Percentiles rank a stretch among this genome's conserved stretches.
Evolutionary conservation across 2,888 invertebrate genomes (phyloP).

Genomic region (Cordilura impudica): DNA sequence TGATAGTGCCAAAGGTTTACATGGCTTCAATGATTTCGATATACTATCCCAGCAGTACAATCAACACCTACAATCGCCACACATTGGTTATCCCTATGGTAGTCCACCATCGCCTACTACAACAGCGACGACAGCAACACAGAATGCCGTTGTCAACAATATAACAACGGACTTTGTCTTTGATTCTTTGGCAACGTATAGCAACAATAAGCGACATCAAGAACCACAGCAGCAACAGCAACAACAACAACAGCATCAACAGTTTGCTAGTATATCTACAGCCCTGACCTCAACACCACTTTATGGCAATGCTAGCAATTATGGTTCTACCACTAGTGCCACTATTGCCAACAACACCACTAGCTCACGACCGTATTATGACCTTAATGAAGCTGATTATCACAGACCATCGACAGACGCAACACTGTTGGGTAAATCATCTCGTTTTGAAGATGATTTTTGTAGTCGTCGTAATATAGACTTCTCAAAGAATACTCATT

Average conservation of each 20-base stretch:
- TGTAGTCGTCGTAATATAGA: conserved; percentile 71
- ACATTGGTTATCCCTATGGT: conserved; percentile 77
- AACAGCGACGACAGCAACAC: conserved; percentile 31
- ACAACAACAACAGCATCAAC: conserved; percentile 10
- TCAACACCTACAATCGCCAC: conserved; percentile 75
- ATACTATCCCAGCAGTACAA: conserved; percentile 76
- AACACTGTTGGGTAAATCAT: conserved; percentile 66
- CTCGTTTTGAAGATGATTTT: conserved; percentile 76
- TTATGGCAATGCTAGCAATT: conserved; percentile 63
- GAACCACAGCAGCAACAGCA: conserved; percentile 11
- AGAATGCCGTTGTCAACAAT: conserved; percentile 46
- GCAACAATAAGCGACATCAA: conserved; percentile 46
- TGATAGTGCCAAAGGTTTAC: conserved; percentile 74
- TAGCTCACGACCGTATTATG: conserved; percentile 45
- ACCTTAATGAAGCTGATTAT: conserved; percentile 50
- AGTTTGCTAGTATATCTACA: conserved; percentile 49
- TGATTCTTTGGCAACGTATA: conserved; percentile 44
- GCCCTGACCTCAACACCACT: conserved; percentile 56
- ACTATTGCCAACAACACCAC: conserved; percentile 12
- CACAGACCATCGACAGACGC: conserved; percentile 21
- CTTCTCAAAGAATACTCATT: conserved; percentile 62
- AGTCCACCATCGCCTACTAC: conserved; percentile 76
- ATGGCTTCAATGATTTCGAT: conserved; percentile 77
- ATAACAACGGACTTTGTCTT: conserved; percentile 49
- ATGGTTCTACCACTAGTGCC: conserved; percentile 56